Evolutionary conservation across 2,888 invertebrate genomes (phyloP).

Genomic region (Acronicta leporina): DNA sequence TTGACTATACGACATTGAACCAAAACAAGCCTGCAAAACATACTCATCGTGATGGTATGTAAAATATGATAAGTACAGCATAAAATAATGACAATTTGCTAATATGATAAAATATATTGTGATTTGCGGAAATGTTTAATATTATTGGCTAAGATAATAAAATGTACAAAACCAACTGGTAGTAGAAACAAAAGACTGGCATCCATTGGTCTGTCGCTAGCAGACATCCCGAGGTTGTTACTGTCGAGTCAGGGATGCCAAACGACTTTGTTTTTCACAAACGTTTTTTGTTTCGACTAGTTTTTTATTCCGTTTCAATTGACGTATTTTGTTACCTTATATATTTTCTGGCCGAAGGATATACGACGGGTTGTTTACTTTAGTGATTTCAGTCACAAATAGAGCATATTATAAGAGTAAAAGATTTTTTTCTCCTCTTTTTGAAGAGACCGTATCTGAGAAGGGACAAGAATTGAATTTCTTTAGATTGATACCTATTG

Average conservation of each 20-base stretch:
- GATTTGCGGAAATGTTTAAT: too few relatives aligned
- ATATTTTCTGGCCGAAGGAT: slow-evolving; percentile 12
- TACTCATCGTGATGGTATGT: too few relatives aligned
- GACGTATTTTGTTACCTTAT: slow-evolving; percentile 22
- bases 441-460: background rate
- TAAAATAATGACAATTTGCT: too few relatives aligned
- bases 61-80: too few relatives aligned
- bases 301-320: slow-evolving; percentile 44
- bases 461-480: too few relatives aligned
- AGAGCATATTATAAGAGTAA: background rate
- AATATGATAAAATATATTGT: too few relatives aligned
- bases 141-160: slow-evolving; percentile 41
- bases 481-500: too few relatives aligned
- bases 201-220: slow-evolving; percentile 49
- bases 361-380: slow-evolving; percentile 11
- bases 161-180: slow-evolving; percentile 43
- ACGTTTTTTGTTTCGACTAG: slow-evolving; percentile 33
- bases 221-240: slow-evolving; percentile 45
- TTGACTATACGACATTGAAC: too few relatives aligned
- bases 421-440: too few relatives aligned
- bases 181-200: slow-evolving; percentile 33
- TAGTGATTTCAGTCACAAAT: background rate
- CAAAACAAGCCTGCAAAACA: too few relatives aligned
- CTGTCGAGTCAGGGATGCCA: slow-evolving; percentile 41
- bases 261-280: slow-evolving; percentile 46